Base-by-base conservation (phyloP, 2,888 invertebrate genomes). In the Alloscopus bannaensis region DNA sequence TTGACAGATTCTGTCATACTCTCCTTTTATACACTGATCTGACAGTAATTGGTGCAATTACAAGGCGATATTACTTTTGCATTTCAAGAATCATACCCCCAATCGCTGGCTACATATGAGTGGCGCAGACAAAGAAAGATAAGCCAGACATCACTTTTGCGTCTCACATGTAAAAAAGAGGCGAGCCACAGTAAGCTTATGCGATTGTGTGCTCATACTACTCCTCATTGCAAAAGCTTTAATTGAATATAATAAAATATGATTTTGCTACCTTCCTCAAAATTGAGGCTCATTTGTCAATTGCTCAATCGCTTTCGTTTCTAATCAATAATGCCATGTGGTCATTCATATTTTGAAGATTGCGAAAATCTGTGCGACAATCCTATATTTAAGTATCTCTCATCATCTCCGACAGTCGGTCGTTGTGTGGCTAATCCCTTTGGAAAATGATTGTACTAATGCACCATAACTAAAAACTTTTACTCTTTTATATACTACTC, bases 31-130 rank as follows among this genome's bases (percentile, higher is more conserved):
- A 20, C 24, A 52, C 22, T 22, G 20, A n/a, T 1, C 2, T 60
- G 60, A 60, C 60, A 60, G 60, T 60, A 60, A 60, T 60, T 60
- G 60, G 60, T 36, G 22, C 60, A 60, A 60, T 60, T 60, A 60
- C 57, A 16, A n/a, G 3, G 36, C 16, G 29, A 36, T 36, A 60
- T 60, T 40, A 52, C 6, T 36, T 36, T 36, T 36, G 36, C 36
- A 36, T 13, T 36, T 36, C 36, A 13, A 36, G 36, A 13, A n/a
- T n/a, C n/a, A n/a, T n/a, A n/a, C n/a, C n/a, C n/a, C n/a, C n/a
- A n/a, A n/a, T n/a, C n/a, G n/a, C n/a, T n/a, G n/a, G n/a, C n/a
- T n/a, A n/a, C n/a, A n/a, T n/a, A n/a, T n/a, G n/a, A n/a, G n/a
- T n/a, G 36, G 6, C 13, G 36, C 36, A 8, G 36, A 36, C 13